These are phyloP conservation scores for Hozukius guyotensis DNA, from an alignment of 2,797 vertebrate species.

Conservation along the genomic window DNA sequence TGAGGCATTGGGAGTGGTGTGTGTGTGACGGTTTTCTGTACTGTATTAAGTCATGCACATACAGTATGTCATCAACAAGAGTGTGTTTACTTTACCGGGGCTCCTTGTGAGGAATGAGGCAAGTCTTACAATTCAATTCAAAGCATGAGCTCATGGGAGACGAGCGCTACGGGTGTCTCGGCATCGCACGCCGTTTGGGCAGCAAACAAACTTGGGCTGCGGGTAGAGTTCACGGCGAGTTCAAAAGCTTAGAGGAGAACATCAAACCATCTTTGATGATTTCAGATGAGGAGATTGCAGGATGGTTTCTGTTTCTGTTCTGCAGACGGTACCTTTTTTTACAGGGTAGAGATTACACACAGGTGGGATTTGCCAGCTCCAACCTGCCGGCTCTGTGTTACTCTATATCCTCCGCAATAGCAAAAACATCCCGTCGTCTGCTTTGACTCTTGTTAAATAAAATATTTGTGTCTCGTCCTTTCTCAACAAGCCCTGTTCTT, in stretches of 20 bases:
- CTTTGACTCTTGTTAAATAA: conserved; percentile 51
- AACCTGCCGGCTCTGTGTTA: conserved; percentile 39
- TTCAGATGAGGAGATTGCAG: conserved; percentile 64
- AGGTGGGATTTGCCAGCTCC: conserved; percentile 50
- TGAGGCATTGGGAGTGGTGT: conserved; percentile 22
- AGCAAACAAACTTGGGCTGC: conserved; percentile 56
- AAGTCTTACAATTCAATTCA: conserved; percentile 42
- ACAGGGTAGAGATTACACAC: conserved; percentile 53
- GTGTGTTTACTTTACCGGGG: conserved; percentile 9
- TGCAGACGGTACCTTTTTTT: conserved; percentile 30
- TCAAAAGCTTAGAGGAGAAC: conserved; percentile 64
- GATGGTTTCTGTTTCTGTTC: conserved; percentile 45
- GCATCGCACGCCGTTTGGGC: conserved; percentile 36
- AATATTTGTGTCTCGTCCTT: conserved; percentile 10
- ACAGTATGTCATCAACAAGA: conserved; percentile 12
- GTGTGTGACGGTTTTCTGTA: conserved; percentile 11
- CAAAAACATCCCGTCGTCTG: conserved; percentile 31
- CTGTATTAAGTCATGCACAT: background rate
- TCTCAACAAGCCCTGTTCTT: background rate
- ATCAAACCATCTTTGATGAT: conserved; percentile 70
- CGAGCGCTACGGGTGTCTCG: conserved; percentile 34
- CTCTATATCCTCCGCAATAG: conserved; percentile 43
- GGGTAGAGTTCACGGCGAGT: conserved; percentile 62
- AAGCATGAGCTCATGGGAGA: conserved; percentile 50
- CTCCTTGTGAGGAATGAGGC: conserved; percentile 39